These are phyloP conservation scores for Chrysina gloriosa DNA, from an alignment of 2,888 invertebrate genomes.

Conservation along the genomic window DNA sequence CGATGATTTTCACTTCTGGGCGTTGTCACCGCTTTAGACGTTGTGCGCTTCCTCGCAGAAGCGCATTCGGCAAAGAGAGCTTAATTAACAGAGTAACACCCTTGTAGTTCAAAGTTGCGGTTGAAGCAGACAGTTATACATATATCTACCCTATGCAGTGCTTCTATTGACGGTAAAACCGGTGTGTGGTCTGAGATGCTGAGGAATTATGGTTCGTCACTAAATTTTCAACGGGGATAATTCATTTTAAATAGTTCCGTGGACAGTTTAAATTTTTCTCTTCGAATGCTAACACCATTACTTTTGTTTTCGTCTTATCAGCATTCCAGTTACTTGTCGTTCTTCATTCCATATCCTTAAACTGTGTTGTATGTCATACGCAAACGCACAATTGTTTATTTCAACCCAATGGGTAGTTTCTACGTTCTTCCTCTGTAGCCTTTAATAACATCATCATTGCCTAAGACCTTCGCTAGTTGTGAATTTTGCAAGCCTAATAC, in stretches of 20 bases:
- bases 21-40: not conserved
- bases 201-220: not conserved
- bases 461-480: too few relatives aligned
- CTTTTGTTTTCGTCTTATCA: not conserved
- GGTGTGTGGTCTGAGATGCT: slow-evolving; percentile 1
- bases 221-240: too few relatives aligned
- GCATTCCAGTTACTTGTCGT: too few relatives aligned
- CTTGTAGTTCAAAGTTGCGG: slow-evolving; percentile 49
- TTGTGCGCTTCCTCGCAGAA: slow-evolving; percentile 3
- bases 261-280: not conserved
- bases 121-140: slow-evolving; percentile 50
- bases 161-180: slow-evolving; percentile 12
- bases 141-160: slow-evolving; percentile 42
- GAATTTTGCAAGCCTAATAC: too few relatives aligned
- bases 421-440: too few relatives aligned
- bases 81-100: slow-evolving; percentile 52
- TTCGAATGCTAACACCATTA: not conserved
- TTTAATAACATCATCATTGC: too few relatives aligned
- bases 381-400: too few relatives aligned
- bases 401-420: too few relatives aligned
- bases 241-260: not conserved
- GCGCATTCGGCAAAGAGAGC: slow-evolving; percentile 45
- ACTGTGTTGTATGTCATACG: too few relatives aligned
- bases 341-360: too few relatives aligned
- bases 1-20: slow-evolving; percentile 3